Conservation (phyloP, 2,888 invertebrate genomes). For the Tromatobia lineatoria region DNA sequence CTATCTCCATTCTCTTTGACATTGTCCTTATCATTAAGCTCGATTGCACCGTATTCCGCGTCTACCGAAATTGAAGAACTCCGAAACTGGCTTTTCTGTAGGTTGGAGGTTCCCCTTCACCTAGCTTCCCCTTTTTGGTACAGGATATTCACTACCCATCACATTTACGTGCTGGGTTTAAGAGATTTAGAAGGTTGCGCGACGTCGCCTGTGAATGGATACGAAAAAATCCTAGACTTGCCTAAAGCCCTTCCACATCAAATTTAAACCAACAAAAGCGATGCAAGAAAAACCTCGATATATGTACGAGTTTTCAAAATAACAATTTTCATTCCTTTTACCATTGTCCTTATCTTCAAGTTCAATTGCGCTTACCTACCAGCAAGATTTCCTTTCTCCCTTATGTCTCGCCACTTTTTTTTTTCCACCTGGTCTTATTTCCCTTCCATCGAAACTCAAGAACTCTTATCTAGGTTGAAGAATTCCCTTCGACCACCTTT, state of each 20-base stretch:
- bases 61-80: too few relatives aligned
- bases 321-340: conserved; percentile 76
- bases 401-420: conserved; percentile 45
- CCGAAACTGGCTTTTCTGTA: too few relatives aligned
- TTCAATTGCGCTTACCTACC: background rate
- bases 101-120: conserved; percentile 53
- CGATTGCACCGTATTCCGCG: too few relatives aligned
- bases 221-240: too few relatives aligned
- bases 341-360: conserved; percentile 62
- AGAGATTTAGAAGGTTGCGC: conserved; percentile 43
- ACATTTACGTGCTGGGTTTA: conserved; percentile 66
- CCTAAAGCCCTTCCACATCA: too few relatives aligned
- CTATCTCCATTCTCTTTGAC: too few relatives aligned
- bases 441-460: conserved; percentile 65
- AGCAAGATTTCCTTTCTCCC: conserved; percentile 46
- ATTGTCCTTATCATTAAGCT: too few relatives aligned
- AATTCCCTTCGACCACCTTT: too few relatives aligned
- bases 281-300: conserved; percentile 38
- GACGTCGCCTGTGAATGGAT: conserved; percentile 59
- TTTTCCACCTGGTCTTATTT: conserved; percentile 58
- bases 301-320: conserved; percentile 79
- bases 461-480: conserved; percentile 38
- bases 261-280: too few relatives aligned
- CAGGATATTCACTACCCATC: conserved; percentile 55
- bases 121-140: conserved; percentile 46